A percentile compares a stretch with the other conserved stretches of the same genome.
phyloP scores from a whole-genome alignment of 2,797 vertebrate species.

The Rhynchonycteris naso region DNA sequence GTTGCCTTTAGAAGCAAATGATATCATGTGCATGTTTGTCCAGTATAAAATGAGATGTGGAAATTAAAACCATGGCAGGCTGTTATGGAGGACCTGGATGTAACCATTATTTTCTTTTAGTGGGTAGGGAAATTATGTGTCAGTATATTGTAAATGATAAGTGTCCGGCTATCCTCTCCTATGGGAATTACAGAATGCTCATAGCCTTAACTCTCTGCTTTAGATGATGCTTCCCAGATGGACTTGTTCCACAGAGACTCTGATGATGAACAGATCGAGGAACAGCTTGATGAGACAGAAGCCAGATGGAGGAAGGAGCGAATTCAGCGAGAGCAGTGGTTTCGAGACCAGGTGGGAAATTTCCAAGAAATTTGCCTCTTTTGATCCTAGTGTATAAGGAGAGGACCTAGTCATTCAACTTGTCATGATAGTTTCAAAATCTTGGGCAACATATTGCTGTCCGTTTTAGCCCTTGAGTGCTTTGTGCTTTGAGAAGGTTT shows the following conservation, averaged over 20 bases:
- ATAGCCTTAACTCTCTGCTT: conserved; percentile 45
- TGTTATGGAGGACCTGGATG: neutral
- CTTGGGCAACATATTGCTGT: neutral
- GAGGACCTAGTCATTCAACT: neutral
- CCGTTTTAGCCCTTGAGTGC: conserved; percentile 16
- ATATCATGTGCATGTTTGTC: neutral
- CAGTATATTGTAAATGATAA: neutral
- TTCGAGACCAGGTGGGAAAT: conserved; percentile 92
- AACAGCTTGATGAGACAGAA: conserved; percentile 91
- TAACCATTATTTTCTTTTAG: neutral
- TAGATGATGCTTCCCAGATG: conserved; percentile 91
- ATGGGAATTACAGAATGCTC: neutral
- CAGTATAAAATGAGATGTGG: neutral
- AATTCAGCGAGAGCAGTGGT: conserved; percentile 96
- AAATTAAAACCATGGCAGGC: neutral
- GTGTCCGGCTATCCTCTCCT: neutral
- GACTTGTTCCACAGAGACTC: conserved; percentile 87
- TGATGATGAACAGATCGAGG: conserved; percentile 91
- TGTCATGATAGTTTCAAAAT: conserved; percentile 16
- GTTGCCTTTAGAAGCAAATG: neutral
- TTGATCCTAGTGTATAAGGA: neutral
- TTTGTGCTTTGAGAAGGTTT: conserved; percentile 46
- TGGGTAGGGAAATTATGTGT: neutral
- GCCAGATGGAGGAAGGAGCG: conserved; percentile 93
- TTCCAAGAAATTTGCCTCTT: neutral